Evolutionary conservation across 2,888 invertebrate genomes (phyloP).

Genomic region (Rhamnusium bicolor): DNA sequence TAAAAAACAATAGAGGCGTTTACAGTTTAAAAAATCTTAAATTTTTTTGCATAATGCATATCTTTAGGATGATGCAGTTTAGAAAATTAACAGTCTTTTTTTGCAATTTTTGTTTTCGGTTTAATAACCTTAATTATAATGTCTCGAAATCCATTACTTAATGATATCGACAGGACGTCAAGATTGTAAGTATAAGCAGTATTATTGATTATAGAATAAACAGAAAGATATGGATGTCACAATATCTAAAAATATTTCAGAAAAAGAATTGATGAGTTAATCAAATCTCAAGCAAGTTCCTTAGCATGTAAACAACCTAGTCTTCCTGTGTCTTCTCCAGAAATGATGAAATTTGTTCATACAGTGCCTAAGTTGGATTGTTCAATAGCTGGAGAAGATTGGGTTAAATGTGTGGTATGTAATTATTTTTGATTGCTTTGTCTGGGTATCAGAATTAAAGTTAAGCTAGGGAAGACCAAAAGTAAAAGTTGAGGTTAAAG

Average conservation of each 20-base stretch:
- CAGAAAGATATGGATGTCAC: neutral
- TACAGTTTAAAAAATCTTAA: neutral
- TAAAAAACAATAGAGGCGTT: constrained; percentile 8
- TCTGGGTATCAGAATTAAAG: neutral
- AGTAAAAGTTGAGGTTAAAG: too few relatives aligned
- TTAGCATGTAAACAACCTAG: constrained; percentile 78
- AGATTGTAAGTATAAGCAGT: constrained; percentile 43
- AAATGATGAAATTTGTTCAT: constrained; percentile 82
- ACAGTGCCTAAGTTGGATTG: constrained; percentile 79
- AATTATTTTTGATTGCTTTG: constrained; percentile 17
- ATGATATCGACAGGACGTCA: constrained; percentile 43
- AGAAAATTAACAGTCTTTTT: constrained; percentile 26
- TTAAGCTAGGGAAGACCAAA: neutral
- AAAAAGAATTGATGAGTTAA: constrained; percentile 71
- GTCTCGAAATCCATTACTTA: constrained; percentile 34
- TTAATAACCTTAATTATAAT: constrained; percentile 36
- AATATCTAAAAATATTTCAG: constrained; percentile 58
- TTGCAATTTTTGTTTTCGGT: constrained; percentile 30
- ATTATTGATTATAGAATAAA: neutral
- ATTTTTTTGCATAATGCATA: constrained; percentile 12
- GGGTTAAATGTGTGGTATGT: constrained; percentile 85
- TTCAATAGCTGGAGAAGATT: constrained; percentile 76
- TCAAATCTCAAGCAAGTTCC: constrained; percentile 69
- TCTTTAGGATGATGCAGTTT: constrained; percentile 26
- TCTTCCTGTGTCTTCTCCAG: constrained; percentile 79